A percentile compares a stretch with the other conserved stretches of the same genome.
phyloP scores from a whole-genome alignment of 1,140 invertebrate genomes.

The Trissolcus basalis region DNA sequence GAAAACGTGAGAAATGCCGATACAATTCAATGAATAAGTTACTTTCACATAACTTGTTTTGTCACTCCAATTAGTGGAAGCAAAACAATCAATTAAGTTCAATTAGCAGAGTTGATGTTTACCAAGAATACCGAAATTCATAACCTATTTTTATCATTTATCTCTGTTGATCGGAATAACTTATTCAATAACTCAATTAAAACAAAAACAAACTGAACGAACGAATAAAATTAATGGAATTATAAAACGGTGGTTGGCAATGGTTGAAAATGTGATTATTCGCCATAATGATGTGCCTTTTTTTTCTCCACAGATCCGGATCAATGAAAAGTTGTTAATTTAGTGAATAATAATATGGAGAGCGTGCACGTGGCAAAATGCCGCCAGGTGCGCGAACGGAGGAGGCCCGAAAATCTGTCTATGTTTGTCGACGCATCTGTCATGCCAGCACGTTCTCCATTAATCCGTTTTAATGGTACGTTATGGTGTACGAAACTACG shows the following conservation, averaged over 20 bases:
- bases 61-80: too few relatives aligned
- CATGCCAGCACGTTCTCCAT: slow-evolving; percentile 61
- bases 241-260: too few relatives aligned
- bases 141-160: neutral
- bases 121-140: neutral
- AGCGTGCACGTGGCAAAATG: slow-evolving; percentile 32
- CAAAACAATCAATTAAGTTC: too few relatives aligned
- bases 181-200: too few relatives aligned
- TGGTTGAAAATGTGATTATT: neutral
- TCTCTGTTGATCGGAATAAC: too few relatives aligned
- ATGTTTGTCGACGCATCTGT: slow-evolving; percentile 65
- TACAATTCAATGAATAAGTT: too few relatives aligned
- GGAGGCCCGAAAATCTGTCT: slow-evolving; percentile 56
- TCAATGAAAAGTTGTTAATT: slow-evolving; percentile 46
- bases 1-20: too few relatives aligned
- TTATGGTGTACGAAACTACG: slow-evolving; percentile 48
- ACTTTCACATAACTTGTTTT: too few relatives aligned
- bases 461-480: slow-evolving; percentile 64
- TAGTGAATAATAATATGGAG: slow-evolving; percentile 38
- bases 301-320: too few relatives aligned
- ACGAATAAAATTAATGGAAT: too few relatives aligned
- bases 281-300: too few relatives aligned
- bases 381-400: slow-evolving; percentile 45
- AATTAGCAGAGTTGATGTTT: neutral
- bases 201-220: too few relatives aligned